Base-by-base conservation (phyloP, 2,113 vertebrate species). In the Gasterosteus aculeatus region DNA sequence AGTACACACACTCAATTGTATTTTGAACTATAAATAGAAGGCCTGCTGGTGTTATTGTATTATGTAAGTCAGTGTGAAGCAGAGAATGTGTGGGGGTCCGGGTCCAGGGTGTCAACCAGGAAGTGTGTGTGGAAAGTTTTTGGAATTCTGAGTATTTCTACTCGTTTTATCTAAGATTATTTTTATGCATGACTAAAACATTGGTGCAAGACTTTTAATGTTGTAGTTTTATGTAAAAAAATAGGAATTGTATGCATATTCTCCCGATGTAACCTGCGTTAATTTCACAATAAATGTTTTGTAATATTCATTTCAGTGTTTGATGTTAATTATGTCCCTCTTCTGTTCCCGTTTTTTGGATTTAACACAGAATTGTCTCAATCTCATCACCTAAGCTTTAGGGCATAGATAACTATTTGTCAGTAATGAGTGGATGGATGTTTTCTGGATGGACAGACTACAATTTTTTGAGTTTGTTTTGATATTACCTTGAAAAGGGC, bases 281-380 rank as follows among this genome's bases (percentile, higher is more conserved):
- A 56, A 9, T 54, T 51, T 4, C 15, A 49, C 7, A 76, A 72
- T 85, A 75, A 72, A 79, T 7, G 19, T 66, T 47, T 47, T 56
- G 1, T n/a, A 64, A 76, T 35, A 0, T 18, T 69, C 2, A 16
- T 65, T 44, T 15, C 18, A 66, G 22, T 69, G 14, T 65, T 22
- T 74, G 18, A 41, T 38, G 66, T 83, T 44, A 26, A 33, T 69
- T 66, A 9, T 56, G 10, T 26, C 4, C 39, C 10, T n/a, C 7
- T 44, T 26, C 12, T 64, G 7, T 10, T 29, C 70, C 19, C 57
- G 29, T 54, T 71, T 1, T 72, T 77, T 61, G 46, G 56, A 39
- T 64, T 62, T 12, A 58, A 39, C 59, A 81, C 62, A 77, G 84
- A 75, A 67, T 1, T 71, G 42, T 42, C 16, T 15, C 64, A 18